These are phyloP conservation scores for Calvadosia cruxmelitensis DNA, from an alignment of 30 jellyfish, hydroid and myxozoan species.

Conservation along the genomic window DNA sequence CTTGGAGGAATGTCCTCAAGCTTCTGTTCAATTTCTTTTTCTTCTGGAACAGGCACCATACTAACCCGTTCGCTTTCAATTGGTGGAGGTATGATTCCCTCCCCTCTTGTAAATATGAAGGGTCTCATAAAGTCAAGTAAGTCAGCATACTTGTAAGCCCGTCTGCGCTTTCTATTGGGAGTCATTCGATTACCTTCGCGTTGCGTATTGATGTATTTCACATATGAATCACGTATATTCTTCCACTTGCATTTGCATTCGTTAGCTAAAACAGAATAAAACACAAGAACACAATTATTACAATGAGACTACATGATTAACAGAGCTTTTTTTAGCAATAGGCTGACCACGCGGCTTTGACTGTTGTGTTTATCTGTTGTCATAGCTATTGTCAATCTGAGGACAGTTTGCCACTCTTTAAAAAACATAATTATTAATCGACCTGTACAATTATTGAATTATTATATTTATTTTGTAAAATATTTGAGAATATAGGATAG, in stretches of 20 bases:
- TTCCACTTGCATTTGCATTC: conserved; percentile 64
- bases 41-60: neutral
- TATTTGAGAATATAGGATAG: too few relatives aligned
- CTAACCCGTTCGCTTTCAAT: neutral
- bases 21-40: neutral
- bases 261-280: conserved; percentile 6
- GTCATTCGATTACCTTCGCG: conserved; percentile 9
- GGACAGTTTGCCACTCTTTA: too few relatives aligned
- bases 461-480: too few relatives aligned
- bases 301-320: too few relatives aligned
- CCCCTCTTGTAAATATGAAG: neutral
- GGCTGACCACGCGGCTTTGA: too few relatives aligned
- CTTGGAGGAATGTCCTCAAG: neutral
- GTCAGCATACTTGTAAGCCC: conserved; percentile 49
- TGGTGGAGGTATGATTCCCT: neutral
- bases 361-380: too few relatives aligned
- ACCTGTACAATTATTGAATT: too few relatives aligned
- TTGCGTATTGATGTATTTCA: conserved; percentile 30
- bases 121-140: conserved; percentile 14
- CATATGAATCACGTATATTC: conserved; percentile 56
- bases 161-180: conserved; percentile 23
- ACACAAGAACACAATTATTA: neutral
- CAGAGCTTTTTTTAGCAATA: too few relatives aligned
- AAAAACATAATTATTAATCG: too few relatives aligned
- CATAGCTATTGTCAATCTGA: too few relatives aligned